These are phyloP conservation scores for Cyclophora albipunctata DNA, from an alignment of 2,888 invertebrate genomes.

Conservation along the genomic window DNA sequence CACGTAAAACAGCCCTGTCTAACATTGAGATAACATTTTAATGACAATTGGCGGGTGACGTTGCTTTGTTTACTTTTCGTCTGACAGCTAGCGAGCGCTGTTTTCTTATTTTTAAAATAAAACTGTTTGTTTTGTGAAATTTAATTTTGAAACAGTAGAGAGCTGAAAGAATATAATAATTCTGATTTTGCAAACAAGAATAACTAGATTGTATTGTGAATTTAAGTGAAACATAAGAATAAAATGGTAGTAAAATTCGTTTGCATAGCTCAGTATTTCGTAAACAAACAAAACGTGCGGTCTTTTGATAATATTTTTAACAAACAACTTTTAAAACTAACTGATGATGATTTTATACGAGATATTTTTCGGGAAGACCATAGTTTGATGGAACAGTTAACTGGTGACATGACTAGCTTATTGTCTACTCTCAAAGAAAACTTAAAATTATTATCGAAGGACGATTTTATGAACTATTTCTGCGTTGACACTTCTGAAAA, in stretches of 20 bases:
- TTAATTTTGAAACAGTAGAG: too few relatives aligned
- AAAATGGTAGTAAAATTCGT: slow-evolving; percentile 6
- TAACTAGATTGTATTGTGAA: too few relatives aligned
- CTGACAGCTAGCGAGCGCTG: too few relatives aligned
- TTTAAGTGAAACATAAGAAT: too few relatives aligned
- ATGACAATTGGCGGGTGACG: too few relatives aligned
- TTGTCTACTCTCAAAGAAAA: slow-evolving; percentile 37
- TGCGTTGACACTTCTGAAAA: slow-evolving; percentile 8
- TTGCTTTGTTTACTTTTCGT: too few relatives aligned
- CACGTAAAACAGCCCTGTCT: too few relatives aligned
- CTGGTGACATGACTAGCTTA: slow-evolving; percentile 28
- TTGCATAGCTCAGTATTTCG: slow-evolving; percentile 52
- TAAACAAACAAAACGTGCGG: slow-evolving; percentile 59
- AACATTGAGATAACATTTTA: too few relatives aligned
- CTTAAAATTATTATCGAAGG: slow-evolving; percentile 30
- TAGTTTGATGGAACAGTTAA: slow-evolving; percentile 27
- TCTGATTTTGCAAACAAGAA: too few relatives aligned
- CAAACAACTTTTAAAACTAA: slow-evolving; percentile 23
- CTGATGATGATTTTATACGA: slow-evolving; percentile 28
- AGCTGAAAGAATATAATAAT: too few relatives aligned
- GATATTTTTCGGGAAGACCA: slow-evolving; percentile 22
- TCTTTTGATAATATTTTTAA: slow-evolving; percentile 41
- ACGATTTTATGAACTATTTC: slow-evolving; percentile 50
- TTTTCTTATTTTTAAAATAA: too few relatives aligned
- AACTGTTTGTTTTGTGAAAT: too few relatives aligned